phyloP scores from a whole-genome alignment of 1,140 invertebrate species.

The Macrosteles quadrilineatus region DNA sequence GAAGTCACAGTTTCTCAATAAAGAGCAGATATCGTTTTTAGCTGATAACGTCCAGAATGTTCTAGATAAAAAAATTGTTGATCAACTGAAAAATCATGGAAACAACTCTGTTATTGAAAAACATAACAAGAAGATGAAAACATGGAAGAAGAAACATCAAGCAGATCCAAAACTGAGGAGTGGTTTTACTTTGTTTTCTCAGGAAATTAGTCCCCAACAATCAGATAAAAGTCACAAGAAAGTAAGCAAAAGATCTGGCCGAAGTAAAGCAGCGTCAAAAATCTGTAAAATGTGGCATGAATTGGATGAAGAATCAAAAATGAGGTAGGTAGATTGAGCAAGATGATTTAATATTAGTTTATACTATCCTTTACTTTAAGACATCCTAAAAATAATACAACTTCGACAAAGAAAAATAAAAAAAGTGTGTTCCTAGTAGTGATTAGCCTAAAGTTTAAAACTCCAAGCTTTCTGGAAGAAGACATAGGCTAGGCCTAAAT shows the following conservation, averaged over 20 bases:
- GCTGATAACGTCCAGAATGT: conserved; percentile 73
- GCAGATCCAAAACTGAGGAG: conserved; percentile 26
- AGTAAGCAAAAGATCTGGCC: conserved; percentile 41
- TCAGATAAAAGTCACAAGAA: conserved; percentile 45
- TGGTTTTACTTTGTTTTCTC: conserved; percentile 40
- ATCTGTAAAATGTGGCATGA: conserved; percentile 65
- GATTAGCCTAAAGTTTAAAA: too few species aligned
- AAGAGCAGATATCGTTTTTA: conserved; percentile 79
- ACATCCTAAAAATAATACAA: too few species aligned
- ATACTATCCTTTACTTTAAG: too few species aligned
- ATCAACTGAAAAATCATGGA: conserved; percentile 58
- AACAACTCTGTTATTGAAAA: conserved; percentile 48
- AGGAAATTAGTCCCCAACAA: conserved; percentile 38
- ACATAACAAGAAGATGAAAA: conserved; percentile 57
- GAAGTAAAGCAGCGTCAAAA: conserved; percentile 53
- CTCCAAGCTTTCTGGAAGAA: too few species aligned
- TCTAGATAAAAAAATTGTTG: conserved; percentile 58
- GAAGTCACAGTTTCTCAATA: conserved; percentile 82
- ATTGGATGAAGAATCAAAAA: conserved; percentile 58
- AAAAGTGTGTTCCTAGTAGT: too few species aligned
- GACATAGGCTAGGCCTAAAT: too few species aligned
- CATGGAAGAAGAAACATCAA: conserved; percentile 63
- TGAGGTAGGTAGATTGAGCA: conserved; percentile 43
- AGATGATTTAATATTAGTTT: not conserved
- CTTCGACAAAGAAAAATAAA: too few species aligned